Evolutionary conservation across 2,797 vertebrate genomes (phyloP).

Genomic region (Acrossocheilus fasciatus): DNA sequence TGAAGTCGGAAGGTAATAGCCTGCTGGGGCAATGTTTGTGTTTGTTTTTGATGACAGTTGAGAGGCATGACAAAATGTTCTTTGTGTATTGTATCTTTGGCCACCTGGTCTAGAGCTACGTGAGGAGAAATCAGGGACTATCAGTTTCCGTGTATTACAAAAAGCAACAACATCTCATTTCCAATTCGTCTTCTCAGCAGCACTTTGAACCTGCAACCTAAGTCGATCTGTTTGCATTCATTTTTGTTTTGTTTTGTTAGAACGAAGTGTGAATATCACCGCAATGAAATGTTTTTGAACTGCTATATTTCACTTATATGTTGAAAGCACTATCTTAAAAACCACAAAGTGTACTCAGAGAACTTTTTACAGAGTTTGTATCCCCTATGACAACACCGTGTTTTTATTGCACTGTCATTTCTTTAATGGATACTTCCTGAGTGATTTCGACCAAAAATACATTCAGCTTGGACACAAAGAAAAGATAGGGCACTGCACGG

Average conservation of each 20-base stretch:
- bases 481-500: neutral
- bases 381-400: constrained; percentile 7
- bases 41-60: constrained; percentile 69
- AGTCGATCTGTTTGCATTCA: neutral
- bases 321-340: constrained; percentile 25
- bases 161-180: constrained; percentile 25
- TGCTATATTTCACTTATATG: neutral
- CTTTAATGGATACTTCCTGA: constrained; percentile 39
- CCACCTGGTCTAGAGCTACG: constrained; percentile 87
- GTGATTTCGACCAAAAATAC: constrained; percentile 20
- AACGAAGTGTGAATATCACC: constrained; percentile 27
- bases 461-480: constrained; percentile 36
- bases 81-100: constrained; percentile 77
- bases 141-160: constrained; percentile 78
- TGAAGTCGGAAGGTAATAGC: constrained; percentile 66
- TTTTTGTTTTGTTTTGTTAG: neutral
- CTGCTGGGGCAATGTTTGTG: constrained; percentile 62
- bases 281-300: neutral
- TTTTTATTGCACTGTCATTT: constrained; percentile 36
- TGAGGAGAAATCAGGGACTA: constrained; percentile 85
- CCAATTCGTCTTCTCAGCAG: neutral
- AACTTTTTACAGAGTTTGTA: constrained; percentile 19
- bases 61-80: constrained; percentile 83
- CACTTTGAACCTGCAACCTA: constrained; percentile 27
- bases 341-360: neutral